Evolutionary conservation across 2,113 vertebrate species (phyloP).

Genomic region (Shinisaurus crocodilurus): DNA sequence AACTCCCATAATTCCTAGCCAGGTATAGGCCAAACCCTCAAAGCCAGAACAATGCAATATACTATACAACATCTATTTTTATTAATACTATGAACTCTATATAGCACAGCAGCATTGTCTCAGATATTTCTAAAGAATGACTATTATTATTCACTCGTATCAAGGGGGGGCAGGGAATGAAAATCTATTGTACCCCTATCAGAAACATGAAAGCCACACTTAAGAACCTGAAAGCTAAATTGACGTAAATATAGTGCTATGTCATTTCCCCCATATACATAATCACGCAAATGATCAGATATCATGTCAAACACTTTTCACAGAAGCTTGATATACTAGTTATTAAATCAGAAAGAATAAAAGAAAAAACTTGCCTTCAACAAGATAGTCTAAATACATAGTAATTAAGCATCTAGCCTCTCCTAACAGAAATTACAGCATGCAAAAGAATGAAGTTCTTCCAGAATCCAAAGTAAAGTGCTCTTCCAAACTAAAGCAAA

Average conservation of each 20-base stretch:
- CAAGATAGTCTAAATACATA: slow-evolving; percentile 28
- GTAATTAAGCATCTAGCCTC: slow-evolving; percentile 25
- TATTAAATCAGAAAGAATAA: slow-evolving; percentile 19
- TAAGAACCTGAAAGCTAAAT: slow-evolving; percentile 30
- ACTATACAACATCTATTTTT: slow-evolving; percentile 50
- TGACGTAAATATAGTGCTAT: not conserved
- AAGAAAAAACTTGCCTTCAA: slow-evolving; percentile 38
- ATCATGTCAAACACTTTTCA: not conserved
- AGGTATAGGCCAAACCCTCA: slow-evolving; percentile 36
- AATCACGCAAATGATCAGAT: slow-evolving; percentile 21
- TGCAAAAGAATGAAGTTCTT: slow-evolving; percentile 8
- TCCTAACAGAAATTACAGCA: slow-evolving; percentile 19
- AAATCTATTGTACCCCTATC: not conserved
- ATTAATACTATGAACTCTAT: slow-evolving; percentile 62
- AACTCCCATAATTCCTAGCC: not conserved
- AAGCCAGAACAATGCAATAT: slow-evolving; percentile 50
- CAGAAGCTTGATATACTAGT: slow-evolving; percentile 16
- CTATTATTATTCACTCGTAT: slow-evolving; percentile 14
- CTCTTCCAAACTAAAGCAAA: not conserved
- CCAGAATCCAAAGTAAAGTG: not conserved
- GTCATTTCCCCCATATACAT: slow-evolving; percentile 42
- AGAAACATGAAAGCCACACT: slow-evolving; percentile 27
- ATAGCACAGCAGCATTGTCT: slow-evolving; percentile 57
- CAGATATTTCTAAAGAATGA: slow-evolving; percentile 24
- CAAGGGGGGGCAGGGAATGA: slow-evolving; percentile 28